Conservation (phyloP, 2,797 vertebrate species). For the Periparus ater region DNA sequence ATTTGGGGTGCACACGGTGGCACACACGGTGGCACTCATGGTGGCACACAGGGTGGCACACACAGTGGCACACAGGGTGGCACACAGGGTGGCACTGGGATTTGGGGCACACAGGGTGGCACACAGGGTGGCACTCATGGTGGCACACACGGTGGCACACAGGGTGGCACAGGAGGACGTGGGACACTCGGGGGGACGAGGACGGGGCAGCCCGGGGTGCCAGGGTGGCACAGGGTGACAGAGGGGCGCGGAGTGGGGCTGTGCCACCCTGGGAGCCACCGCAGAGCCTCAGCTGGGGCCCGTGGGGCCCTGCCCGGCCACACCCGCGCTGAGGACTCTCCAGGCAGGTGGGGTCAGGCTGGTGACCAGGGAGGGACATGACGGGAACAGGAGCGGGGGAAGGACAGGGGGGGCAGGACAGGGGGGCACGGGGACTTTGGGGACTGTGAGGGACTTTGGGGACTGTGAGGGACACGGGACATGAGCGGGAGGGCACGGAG, state of each 20-base stretch:
- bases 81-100: background rate
- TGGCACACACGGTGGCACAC: no score
- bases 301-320: background rate
- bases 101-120: background rate
- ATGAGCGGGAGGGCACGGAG: background rate
- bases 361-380: background rate
- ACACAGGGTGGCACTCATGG: no score
- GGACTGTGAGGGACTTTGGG: no score
- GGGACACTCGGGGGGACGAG: background rate
- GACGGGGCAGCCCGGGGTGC: background rate
- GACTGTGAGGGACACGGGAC: background rate
- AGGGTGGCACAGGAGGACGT: no score
- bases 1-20: background rate
- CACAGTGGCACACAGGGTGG: no score
- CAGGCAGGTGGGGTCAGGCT: background rate
- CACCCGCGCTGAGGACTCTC: background rate
- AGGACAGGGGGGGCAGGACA: background rate
- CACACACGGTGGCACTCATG: no score
- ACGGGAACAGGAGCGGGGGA: background rate
- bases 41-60: no score
- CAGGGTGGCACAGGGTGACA: background rate
- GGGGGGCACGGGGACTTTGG: background rate
- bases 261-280: background rate
- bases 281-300: background rate
- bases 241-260: background rate